phyloP scores from a whole-genome alignment of 2,888 invertebrate species.

The Troides aeacus region DNA sequence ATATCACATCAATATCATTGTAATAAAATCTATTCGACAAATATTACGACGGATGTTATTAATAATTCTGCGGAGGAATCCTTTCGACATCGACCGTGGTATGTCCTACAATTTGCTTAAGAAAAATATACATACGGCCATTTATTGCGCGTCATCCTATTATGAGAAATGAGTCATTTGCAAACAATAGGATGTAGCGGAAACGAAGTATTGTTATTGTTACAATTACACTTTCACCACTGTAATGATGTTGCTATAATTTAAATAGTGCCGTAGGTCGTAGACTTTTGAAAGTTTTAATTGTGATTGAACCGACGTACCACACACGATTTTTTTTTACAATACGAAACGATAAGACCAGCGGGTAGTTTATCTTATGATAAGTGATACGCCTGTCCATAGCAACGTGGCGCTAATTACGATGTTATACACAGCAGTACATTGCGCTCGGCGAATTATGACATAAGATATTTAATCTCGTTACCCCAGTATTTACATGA shows the following conservation, averaged over 20 bases:
- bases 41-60: conserved; percentile 26
- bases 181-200: conserved; percentile 62
- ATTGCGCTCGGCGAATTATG: no score
- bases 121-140: conserved; percentile 33
- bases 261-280: conserved; percentile 7
- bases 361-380: no score
- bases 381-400: no score
- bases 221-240: conserved; percentile 50
- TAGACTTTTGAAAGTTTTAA: neutral
- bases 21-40: no score
- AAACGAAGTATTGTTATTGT: conserved; percentile 52
- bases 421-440: no score
- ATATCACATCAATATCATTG: no score
- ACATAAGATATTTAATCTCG: neutral
- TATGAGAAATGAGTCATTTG: conserved; percentile 57
- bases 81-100: neutral
- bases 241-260: conserved; percentile 19
- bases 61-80: conserved; percentile 5
- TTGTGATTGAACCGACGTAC: neutral
- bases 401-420: no score
- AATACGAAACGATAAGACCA: no score
- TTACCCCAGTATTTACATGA: no score
- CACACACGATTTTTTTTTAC: neutral
- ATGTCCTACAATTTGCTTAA: conserved; percentile 32
- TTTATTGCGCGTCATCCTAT: conserved; percentile 38